phyloP scores from a whole-genome alignment of 1,140 invertebrate genomes.

The Zaprionus ghesquierei region DNA sequence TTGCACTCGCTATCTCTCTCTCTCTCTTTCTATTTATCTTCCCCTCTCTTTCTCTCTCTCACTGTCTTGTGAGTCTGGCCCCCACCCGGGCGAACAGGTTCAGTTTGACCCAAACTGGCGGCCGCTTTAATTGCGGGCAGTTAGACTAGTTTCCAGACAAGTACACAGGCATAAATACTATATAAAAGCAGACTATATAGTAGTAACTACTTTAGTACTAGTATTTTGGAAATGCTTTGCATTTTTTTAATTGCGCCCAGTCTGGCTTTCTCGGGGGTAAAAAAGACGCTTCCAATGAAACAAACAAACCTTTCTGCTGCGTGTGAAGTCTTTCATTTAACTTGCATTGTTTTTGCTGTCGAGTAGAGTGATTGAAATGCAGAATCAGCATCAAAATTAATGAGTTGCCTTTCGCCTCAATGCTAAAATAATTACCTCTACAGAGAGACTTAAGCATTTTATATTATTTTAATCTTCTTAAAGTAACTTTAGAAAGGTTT shows the following conservation, averaged over 20 bases:
- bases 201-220: not conserved
- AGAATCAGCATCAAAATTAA: not conserved
- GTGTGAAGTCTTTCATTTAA: constrained; percentile 15
- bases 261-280: constrained; percentile 31
- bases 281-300: constrained; percentile 22
- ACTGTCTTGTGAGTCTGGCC: not conserved
- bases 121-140: constrained; percentile 64
- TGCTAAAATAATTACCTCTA: not conserved
- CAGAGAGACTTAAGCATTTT: no score
- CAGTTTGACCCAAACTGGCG: constrained; percentile 59
- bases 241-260: constrained; percentile 53
- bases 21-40: not conserved
- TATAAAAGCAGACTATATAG: not conserved
- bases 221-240: constrained; percentile 63
- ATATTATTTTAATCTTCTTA: no score
- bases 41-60: not conserved
- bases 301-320: constrained; percentile 1
- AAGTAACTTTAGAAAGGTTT: no score
- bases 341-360: not conserved
- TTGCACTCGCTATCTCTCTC: not conserved
- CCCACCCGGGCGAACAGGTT: constrained; percentile 51
- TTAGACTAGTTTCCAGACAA: constrained; percentile 63
- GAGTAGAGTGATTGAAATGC: not conserved
- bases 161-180: not conserved
- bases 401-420: not conserved